Evolutionary conservation across 2,113 vertebrate genomes (phyloP).

Genomic region (Conger conger): DNA sequence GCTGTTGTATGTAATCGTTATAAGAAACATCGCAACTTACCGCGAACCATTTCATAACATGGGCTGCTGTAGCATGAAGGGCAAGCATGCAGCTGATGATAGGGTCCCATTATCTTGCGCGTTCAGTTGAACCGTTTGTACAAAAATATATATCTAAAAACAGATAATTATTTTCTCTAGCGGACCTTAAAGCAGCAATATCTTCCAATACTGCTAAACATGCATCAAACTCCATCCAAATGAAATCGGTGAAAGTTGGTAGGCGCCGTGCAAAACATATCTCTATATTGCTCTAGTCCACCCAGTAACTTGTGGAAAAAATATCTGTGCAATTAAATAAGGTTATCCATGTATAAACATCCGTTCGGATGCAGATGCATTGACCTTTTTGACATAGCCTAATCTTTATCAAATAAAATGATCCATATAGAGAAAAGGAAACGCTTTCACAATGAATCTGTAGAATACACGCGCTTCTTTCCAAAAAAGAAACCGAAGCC

Average conservation of each 20-base stretch:
- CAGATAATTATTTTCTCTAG: constrained; percentile 46
- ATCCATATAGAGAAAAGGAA: constrained; percentile 42
- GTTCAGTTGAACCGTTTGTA: constrained; percentile 34
- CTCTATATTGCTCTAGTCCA: constrained; percentile 47
- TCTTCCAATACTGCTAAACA: constrained; percentile 17
- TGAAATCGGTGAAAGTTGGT: constrained; percentile 27
- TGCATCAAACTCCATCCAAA: constrained; percentile 26
- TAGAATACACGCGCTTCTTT: constrained; percentile 44
- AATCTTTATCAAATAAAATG: constrained; percentile 63
- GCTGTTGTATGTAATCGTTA: background rate
- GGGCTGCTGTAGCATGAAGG: constrained; percentile 32
- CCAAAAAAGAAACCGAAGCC: constrained; percentile 20
- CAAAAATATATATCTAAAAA: constrained; percentile 23
- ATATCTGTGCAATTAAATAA: constrained; percentile 29
- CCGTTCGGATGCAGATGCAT: constrained; percentile 47
- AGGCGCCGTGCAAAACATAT: constrained; percentile 42
- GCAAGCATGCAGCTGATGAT: constrained; percentile 59
- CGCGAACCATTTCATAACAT: constrained; percentile 39
- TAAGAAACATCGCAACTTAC: constrained; percentile 59
- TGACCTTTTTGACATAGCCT: constrained; percentile 58
- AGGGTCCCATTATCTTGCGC: constrained; percentile 56
- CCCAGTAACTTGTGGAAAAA: constrained; percentile 59
- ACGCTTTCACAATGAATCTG: constrained; percentile 42
- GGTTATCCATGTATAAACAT: constrained; percentile 50
- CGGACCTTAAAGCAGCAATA: constrained; percentile 1